Base-by-base conservation (phyloP, 2,888 invertebrate species). In the Tholera decimalis region DNA sequence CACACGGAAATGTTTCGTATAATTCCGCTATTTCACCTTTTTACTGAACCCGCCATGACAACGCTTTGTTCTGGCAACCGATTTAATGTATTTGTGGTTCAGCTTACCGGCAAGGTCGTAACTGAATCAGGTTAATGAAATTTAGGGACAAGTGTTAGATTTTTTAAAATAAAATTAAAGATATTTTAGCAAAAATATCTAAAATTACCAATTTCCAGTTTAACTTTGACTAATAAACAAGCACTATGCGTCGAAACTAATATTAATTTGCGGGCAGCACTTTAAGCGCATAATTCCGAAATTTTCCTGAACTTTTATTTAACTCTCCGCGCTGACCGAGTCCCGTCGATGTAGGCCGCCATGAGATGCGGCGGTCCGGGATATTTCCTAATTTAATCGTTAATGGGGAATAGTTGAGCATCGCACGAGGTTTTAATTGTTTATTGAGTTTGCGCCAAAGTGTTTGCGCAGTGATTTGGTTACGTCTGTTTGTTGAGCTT, bases 1-100 rank as follows among this genome's bases (percentile, higher is more conserved):
- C 43, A 51, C 77, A 77, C 67, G 73, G 69, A 73, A 77, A 70
- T 62, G 58, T 62, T 72, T 62, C 72, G 74, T 72, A 72, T 80
- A 72, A 82, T 77, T 56, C 56, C 49, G 49, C 58, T 72, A 69
- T 67, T 72, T 62, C 66, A 70, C 55, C 69, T 80, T 74, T 74
- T 74, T 65, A 61, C 62, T 24, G 44, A 57, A 44, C 49, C 24
- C 50, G 37, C 33, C 22, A 35, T 35, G 51, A 66, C 55, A 41
- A 64, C 68, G 33, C 46, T 72, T 54, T 69, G 57, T 77, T 76
- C 56, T 65, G 37, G 39, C 35, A 57, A 67, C 71, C 71, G 58
- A 66, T 78, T 64, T 54, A 64, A 77, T 68, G 53, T 61, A 50
- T 67, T 57, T 62, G 44, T 62, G 55, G 53, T 59, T 71, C 58